phyloP scores from a whole-genome alignment of 1,140 invertebrate genomes.

The Hypsibius dujardini region DNA sequence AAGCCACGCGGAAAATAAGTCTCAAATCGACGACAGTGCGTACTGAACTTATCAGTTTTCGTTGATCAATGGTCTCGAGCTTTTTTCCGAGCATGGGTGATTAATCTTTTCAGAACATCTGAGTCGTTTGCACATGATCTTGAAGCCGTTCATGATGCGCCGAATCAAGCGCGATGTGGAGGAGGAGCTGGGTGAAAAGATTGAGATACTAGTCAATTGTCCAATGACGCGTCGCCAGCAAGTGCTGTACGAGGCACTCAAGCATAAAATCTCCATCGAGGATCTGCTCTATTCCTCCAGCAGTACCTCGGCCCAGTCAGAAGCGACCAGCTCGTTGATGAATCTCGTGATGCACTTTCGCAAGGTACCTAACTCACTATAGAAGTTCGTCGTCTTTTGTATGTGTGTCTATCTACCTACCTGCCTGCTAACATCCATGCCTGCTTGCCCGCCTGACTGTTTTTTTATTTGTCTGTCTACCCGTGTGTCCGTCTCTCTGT shows the following conservation, averaged over 20 bases:
- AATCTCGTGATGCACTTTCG: conserved; percentile 89
- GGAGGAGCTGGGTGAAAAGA: conserved; percentile 40
- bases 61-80: conserved; percentile 8
- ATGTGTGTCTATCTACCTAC: too few relatives aligned
- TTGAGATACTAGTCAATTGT: conserved; percentile 74
- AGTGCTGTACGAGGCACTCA: conserved; percentile 67
- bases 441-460: too few relatives aligned
- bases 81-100: conserved; percentile 22
- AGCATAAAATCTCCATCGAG: conserved; percentile 87
- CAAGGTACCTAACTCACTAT: conserved; percentile 49
- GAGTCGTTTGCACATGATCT: conserved; percentile 75
- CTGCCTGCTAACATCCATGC: too few relatives aligned
- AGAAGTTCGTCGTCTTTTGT: too few relatives aligned
- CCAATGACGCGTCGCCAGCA: conserved; percentile 76
- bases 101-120: conserved; percentile 85
- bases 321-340: conserved; percentile 76
- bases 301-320: conserved; percentile 35
- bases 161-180: conserved; percentile 92
- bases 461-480: too few relatives aligned
- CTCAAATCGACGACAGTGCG: conserved; percentile 82
- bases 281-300: conserved; percentile 69
- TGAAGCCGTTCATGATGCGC: conserved; percentile 89
- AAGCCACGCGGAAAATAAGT: conserved; percentile 86
- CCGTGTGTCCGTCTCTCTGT: too few relatives aligned
- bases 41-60: too few relatives aligned